Conservation (phyloP, 2,113 vertebrate genomes). For the human region DNA sequence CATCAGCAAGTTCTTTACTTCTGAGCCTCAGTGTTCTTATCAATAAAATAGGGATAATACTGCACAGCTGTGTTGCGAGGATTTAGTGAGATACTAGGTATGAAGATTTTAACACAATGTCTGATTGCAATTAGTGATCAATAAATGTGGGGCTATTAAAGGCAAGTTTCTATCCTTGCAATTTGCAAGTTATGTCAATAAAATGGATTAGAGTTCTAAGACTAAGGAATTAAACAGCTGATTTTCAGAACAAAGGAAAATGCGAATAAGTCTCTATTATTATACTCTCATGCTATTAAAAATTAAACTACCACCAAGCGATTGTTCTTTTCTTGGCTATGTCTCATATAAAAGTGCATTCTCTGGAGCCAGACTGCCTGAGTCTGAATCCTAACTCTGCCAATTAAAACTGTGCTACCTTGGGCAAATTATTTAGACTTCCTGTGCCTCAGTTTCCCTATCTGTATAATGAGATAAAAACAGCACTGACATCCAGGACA, state of each 20-base stretch:
- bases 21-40: slow-evolving; percentile 21
- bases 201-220: neutral
- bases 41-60: neutral
- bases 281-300: neutral
- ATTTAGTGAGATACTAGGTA: neutral
- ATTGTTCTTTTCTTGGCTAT: neutral
- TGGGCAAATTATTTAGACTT: neutral
- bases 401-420: neutral
- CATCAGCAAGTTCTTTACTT: neutral
- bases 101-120: neutral
- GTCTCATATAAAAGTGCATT: neutral
- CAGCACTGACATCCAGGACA: neutral
- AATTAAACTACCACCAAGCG: neutral
- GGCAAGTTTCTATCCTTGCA: neutral
- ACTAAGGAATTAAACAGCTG: neutral
- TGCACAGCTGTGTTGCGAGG: neutral
- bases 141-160: neutral
- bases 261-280: neutral
- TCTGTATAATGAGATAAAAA: neutral
- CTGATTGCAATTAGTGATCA: neutral
- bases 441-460: neutral
- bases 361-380: neutral
- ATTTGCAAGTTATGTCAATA: neutral
- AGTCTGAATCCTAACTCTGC: neutral
- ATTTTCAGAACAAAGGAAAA: slow-evolving; percentile 25